Percentiles rank a stretch among this genome's conserved stretches.
phyloP scores from a whole-genome alignment of 2,113 vertebrate species.

The Odontesthes bonariensis region DNA sequence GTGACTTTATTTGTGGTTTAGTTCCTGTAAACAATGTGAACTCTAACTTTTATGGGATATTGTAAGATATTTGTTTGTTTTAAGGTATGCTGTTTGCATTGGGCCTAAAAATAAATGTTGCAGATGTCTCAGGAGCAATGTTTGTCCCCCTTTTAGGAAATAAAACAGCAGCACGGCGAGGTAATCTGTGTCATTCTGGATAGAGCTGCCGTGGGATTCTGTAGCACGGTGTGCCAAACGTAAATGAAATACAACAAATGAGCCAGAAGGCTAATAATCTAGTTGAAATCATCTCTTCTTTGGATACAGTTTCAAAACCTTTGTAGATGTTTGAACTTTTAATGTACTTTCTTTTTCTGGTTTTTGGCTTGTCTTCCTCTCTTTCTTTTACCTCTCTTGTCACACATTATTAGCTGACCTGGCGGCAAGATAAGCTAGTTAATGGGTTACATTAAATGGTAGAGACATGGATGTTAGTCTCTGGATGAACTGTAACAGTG shows the following conservation, averaged over 20 bases:
- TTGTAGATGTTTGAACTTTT: not conserved
- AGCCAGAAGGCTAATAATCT: not conserved
- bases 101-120: slow-evolving; percentile 40
- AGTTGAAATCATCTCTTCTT: not conserved
- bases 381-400: not conserved
- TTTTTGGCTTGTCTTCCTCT: not conserved
- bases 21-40: not conserved
- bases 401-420: slow-evolving; percentile 32
- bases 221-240: not conserved
- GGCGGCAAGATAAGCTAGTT: slow-evolving; percentile 30
- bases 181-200: not conserved
- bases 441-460: slow-evolving; percentile 33
- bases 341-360: not conserved
- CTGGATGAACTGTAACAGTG: slow-evolving; percentile 42
- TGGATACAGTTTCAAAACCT: not conserved
- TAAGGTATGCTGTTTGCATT: not conserved
- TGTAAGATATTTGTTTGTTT: slow-evolving; percentile 5
- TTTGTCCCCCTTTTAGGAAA: not conserved
- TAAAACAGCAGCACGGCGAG: slow-evolving; percentile 26
- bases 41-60: not conserved
- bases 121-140: slow-evolving; percentile 21
- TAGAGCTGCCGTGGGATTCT: slow-evolving; percentile 1
- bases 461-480: slow-evolving; percentile 21
- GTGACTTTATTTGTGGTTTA: not conserved
- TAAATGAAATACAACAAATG: not conserved